Percentiles rank a stretch among this genome's conserved stretches.
Evolutionary conservation across 2,888 invertebrate genomes (phyloP).

Genomic region (Leptothorax acervorum): DNA sequence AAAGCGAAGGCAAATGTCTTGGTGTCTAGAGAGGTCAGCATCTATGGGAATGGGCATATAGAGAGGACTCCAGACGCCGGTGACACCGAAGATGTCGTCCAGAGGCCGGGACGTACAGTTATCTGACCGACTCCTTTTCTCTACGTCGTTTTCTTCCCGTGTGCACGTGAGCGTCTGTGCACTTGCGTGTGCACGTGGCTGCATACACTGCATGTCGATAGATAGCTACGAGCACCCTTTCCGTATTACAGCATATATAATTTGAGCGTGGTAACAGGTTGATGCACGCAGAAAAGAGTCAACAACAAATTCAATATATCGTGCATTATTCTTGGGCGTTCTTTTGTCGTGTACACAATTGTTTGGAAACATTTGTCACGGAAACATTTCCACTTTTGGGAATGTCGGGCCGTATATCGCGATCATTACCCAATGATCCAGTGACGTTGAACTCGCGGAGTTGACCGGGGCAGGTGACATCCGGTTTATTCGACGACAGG

Average conservation of each 20-base stretch:
- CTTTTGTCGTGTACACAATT: background rate
- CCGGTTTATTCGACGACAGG: slow-evolving; percentile 66
- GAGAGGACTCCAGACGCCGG: slow-evolving; percentile 69
- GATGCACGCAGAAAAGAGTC: background rate
- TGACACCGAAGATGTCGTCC: slow-evolving; percentile 82
- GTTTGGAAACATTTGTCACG: background rate
- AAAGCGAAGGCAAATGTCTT: background rate
- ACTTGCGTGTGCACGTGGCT: slow-evolving; percentile 37
- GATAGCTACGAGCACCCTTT: background rate
- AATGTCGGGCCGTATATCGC: background rate
- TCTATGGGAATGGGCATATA: slow-evolving; percentile 67
- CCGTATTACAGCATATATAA: background rate
- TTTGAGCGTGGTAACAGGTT: background rate
- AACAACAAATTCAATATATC: background rate
- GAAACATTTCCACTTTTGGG: background rate
- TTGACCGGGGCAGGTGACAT: slow-evolving; percentile 57
- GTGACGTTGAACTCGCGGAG: slow-evolving; percentile 19
- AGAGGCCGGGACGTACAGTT: slow-evolving; percentile 84
- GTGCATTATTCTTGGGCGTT: background rate
- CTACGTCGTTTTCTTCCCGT: slow-evolving; percentile 50
- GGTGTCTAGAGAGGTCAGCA: slow-evolving; percentile 5
- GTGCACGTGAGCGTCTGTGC: slow-evolving; percentile 46
- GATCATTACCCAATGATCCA: background rate
- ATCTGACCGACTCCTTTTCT: slow-evolving; percentile 84
- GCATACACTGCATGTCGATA: background rate